Base-by-base conservation (phyloP, 2,888 invertebrate species). In the Eilema caniola region DNA sequence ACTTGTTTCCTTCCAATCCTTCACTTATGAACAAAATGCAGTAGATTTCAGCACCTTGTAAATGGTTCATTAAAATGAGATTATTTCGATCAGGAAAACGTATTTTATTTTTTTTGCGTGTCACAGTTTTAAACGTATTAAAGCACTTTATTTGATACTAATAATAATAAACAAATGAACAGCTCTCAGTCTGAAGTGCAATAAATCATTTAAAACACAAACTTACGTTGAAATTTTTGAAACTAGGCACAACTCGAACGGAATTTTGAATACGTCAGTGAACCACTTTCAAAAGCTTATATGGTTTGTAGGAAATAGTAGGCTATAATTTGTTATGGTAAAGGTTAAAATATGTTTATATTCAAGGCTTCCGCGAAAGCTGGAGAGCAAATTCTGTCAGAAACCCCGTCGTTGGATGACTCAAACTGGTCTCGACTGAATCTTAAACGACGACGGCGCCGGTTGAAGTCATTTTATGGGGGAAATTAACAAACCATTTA, bases 361-460 rank as follows among this genome's bases (percentile, higher is more conserved):
- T 53, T 53, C 53, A 53, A 53, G n/a, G 10, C 53, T 53, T 53
- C n/a, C 53, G 59, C 25, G 59, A 59, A 53, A 53, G 53, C 20
- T 53, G 53, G 53, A n/a, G 53, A 53, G 10, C 8, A 53, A 53
- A 53, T 53, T 53, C 53, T 53, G 53, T 3, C 53, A 47, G 47
- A 47, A 47, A 47, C 7, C 5, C 20, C 47, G 20, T 47, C 47
- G 7, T 47, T 7, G 47, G 53, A 53, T 53, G 53, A 47, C 20
- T 20, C n/a, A 53, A 2, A 53, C 53, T 53, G 53, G 53, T n/a
- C 53, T 53, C 2, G 7, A n/a, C 10, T 53, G 20, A 53, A n/a
- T 14, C 41, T 4, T 37, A 37, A n/a, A n/a, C n/a, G 16, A 20
- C 16, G 20, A 47, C 47, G 41, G 16, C 47, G 47, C 5, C 20